These are phyloP conservation scores for Cynaeus angustus DNA, from an alignment of 2,888 invertebrate genomes.

Conservation along the genomic window DNA sequence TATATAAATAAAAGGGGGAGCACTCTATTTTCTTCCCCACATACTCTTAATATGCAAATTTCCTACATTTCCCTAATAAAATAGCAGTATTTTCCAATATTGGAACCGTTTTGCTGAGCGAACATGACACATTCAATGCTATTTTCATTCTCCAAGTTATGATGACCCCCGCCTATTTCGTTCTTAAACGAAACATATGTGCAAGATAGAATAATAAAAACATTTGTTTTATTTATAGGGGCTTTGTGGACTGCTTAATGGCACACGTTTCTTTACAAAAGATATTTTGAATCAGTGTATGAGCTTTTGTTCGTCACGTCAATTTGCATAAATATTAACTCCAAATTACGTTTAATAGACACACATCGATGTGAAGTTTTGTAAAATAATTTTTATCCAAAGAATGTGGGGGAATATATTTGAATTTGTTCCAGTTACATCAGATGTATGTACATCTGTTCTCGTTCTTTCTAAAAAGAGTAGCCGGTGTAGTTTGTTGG, in stretches of 20 bases:
- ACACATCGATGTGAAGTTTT: no score
- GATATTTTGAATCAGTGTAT: no score
- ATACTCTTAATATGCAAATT: conserved; percentile 51
- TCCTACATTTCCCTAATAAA: conserved; percentile 49
- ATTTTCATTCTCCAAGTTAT: conserved; percentile 37
- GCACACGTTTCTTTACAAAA: conserved; percentile 4
- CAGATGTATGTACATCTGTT: no score
- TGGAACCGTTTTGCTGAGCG: conserved; percentile 31
- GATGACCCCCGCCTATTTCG: conserved; percentile 29
- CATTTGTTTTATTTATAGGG: conserved; percentile 20
- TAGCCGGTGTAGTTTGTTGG: background rate
- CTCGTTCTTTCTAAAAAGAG: background rate
- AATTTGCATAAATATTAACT: no score
- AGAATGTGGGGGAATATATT: no score
- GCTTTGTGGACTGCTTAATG: conserved; percentile 7
- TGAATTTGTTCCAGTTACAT: no score
- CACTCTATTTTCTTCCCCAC: conserved; percentile 46
- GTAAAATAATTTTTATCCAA: no score
- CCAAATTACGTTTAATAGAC: no score
- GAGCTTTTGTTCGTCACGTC: no score
- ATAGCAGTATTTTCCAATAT: conserved; percentile 51
- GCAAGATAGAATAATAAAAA: conserved; percentile 21
- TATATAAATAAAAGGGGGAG: conserved; percentile 43
- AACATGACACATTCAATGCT: conserved; percentile 44
- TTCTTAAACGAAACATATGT: conserved; percentile 39